phyloP scores from a whole-genome alignment of 2,888 invertebrate species.

The Campaea margaritaria region DNA sequence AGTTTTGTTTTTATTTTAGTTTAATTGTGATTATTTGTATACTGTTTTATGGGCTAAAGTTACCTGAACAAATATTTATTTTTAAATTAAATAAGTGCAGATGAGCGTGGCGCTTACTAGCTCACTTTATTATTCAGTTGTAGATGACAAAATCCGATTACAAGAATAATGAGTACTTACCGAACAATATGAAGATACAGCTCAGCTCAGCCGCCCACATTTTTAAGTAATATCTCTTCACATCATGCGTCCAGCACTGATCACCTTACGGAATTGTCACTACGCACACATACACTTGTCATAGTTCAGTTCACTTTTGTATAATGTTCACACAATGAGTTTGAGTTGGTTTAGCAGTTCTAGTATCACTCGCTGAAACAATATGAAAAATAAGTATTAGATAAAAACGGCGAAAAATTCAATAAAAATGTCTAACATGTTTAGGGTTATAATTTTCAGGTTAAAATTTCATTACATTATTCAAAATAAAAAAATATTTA shows the following conservation, averaged over 20 bases:
- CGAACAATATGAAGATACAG: constrained; percentile 80
- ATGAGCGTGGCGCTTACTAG: too few relatives aligned
- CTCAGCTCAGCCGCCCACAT: constrained; percentile 81
- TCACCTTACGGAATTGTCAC: constrained; percentile 55
- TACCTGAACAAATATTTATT: too few relatives aligned
- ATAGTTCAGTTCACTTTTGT: constrained; percentile 37
- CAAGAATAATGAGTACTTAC: constrained; percentile 58
- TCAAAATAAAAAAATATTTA: too few relatives aligned
- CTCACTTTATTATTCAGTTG: too few relatives aligned
- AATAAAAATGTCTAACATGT: too few relatives aligned
- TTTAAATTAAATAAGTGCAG: too few relatives aligned
- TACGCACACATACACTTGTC: constrained; percentile 40
- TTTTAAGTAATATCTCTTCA: constrained; percentile 62
- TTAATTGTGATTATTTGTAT: too few relatives aligned
- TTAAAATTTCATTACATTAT: too few relatives aligned
- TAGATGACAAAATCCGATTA: background rate
- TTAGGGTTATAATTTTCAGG: too few relatives aligned
- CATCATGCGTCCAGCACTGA: constrained; percentile 66
- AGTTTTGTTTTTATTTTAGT: too few relatives aligned
- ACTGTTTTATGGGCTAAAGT: too few relatives aligned
- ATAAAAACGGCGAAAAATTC: too few relatives aligned
- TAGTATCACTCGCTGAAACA: constrained; percentile 14
- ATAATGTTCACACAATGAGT: constrained; percentile 3
- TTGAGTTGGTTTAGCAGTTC: background rate
- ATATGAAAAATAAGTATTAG: constrained; percentile 2